Evolutionary conservation across 2,888 invertebrate genomes (phyloP).

Genomic region (Lutraria lutraria): DNA sequence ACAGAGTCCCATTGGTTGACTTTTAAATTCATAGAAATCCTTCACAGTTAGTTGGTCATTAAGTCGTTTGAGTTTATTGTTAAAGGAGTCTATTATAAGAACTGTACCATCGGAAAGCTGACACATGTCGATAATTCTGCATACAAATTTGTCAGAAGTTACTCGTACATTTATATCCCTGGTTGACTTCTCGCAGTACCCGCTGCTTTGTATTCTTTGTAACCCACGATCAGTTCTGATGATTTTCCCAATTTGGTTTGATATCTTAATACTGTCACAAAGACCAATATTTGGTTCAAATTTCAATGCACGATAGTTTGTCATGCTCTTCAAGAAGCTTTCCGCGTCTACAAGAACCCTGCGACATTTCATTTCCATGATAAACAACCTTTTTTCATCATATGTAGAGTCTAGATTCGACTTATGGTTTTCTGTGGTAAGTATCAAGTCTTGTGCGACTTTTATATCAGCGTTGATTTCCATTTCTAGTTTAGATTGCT

Average conservation of each 20-base stretch:
- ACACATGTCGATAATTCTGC: not conserved
- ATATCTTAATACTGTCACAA: not conserved
- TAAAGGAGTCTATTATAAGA: not conserved
- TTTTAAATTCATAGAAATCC: conserved; percentile 7
- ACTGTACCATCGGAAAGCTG: conserved; percentile 14
- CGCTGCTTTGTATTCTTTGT: not conserved
- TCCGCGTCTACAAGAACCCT: not conserved
- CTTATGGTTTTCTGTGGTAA: not conserved
- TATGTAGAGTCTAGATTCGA: not conserved
- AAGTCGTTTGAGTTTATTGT: conserved; percentile 11
- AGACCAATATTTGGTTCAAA: not conserved
- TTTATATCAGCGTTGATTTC: not conserved
- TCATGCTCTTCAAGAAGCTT: not conserved
- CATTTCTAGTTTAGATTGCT: not conserved
- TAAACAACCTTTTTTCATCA: not conserved
- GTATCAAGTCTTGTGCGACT: not conserved
- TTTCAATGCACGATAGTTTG: not conserved
- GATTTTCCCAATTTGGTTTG: not conserved
- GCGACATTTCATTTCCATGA: not conserved
- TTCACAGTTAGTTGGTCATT: not conserved
- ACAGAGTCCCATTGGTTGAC: not conserved
- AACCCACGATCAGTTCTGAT: not conserved
- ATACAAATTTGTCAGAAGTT: not conserved
- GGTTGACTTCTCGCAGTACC: not conserved
- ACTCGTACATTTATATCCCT: not conserved